phyloP scores from a whole-genome alignment of 1,140 invertebrate species.

The Eriocheir sinensis region DNA sequence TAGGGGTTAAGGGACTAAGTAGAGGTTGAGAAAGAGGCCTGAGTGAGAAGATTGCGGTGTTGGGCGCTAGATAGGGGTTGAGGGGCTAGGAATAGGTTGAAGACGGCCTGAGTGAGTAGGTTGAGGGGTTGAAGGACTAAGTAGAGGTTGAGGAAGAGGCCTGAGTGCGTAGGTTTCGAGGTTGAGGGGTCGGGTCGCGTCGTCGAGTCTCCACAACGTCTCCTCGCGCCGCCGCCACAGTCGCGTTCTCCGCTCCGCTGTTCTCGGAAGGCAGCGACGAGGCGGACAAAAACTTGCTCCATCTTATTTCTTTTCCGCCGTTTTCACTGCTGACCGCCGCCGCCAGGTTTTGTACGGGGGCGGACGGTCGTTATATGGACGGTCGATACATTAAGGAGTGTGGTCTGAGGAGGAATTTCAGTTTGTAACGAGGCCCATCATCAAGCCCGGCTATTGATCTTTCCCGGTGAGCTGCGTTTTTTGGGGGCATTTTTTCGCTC shows the following conservation, averaged over 20 bases:
- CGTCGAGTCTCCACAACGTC: not conserved
- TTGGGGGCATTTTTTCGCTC: not conserved
- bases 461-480: not conserved
- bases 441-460: constrained; percentile 23
- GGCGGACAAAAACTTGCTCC: not conserved
- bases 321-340: constrained; percentile 6
- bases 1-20: too few species aligned
- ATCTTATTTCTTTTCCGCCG: not conserved
- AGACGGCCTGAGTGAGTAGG: too few species aligned
- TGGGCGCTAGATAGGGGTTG: too few species aligned
- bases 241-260: constrained; percentile 3
- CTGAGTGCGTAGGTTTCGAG: too few species aligned
- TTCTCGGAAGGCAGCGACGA: not conserved
- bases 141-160: too few species aligned
- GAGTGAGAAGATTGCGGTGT: too few species aligned
- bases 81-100: too few species aligned
- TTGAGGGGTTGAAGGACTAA: too few species aligned
- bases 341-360: constrained; percentile 20
- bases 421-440: constrained; percentile 11
- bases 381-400: constrained; percentile 11
- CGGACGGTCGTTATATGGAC: constrained; percentile 23
- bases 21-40: too few species aligned
- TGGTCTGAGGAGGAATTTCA: constrained; percentile 20
- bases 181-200: not conserved
- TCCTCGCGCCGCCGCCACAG: not conserved